These are phyloP conservation scores for Planococcus citri DNA, from an alignment of 1,140 invertebrate genomes.

Conservation along the genomic window DNA sequence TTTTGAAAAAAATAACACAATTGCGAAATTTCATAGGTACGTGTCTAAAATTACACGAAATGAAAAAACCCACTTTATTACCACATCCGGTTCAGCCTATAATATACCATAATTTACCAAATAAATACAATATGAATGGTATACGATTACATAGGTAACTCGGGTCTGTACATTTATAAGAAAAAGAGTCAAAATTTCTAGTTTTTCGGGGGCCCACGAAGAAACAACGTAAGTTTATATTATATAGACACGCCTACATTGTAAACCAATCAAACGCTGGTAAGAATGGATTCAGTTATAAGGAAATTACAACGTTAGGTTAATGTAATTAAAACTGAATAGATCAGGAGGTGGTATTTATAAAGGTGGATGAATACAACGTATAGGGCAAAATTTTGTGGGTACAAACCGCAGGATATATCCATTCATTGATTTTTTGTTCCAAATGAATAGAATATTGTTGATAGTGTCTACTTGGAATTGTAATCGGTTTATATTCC, in stretches of 20 bases:
- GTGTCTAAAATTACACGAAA: slow-evolving; percentile 17
- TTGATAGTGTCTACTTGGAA: slow-evolving; percentile 19
- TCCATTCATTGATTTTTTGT: slow-evolving; percentile 18
- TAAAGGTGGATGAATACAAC: slow-evolving; percentile 14
- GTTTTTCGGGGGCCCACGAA: background rate
- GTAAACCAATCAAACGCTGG: slow-evolving; percentile 13
- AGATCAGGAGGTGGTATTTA: slow-evolving; percentile 17
- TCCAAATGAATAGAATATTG: slow-evolving; percentile 15
- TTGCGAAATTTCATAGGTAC: background rate
- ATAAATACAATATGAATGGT: slow-evolving; percentile 2
- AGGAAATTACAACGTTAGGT: slow-evolving; percentile 20
- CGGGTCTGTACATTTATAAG: background rate
- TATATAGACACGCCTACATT: slow-evolving; percentile 14
- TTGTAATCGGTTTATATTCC: slow-evolving; percentile 19
- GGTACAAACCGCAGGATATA: slow-evolving; percentile 12
- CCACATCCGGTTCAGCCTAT: background rate
- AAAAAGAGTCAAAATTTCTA: background rate
- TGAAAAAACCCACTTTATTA: background rate
- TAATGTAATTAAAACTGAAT: slow-evolving; percentile 20
- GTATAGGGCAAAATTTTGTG: background rate
- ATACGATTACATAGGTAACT: background rate
- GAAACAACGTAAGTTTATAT: background rate
- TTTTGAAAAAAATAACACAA: background rate
- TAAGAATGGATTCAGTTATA: slow-evolving; percentile 19
- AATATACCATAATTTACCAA: slow-evolving; percentile 9